Evolutionary conservation across 1,140 invertebrate species (phyloP).

Genomic region (Nymphalis io): DNA sequence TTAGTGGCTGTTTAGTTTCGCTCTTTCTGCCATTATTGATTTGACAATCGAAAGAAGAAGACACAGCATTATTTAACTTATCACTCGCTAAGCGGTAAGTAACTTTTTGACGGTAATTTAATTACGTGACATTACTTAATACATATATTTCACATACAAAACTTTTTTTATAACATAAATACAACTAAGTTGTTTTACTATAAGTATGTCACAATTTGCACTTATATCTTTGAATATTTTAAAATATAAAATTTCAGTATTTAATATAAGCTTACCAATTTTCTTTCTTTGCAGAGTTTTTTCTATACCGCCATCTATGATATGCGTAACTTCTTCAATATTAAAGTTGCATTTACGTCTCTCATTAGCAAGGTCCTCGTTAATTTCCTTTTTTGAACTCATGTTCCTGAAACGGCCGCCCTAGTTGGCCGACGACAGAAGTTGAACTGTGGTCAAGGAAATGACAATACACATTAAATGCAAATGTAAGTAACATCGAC

Average conservation of each 20-base stretch:
- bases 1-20: no score
- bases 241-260: neutral
- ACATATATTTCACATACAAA: no score
- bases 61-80: no score
- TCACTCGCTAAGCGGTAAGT: no score
- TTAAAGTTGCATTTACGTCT: conserved; percentile 86
- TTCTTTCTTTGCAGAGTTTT: conserved; percentile 86
- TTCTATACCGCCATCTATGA: conserved; percentile 83
- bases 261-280: conserved; percentile 82
- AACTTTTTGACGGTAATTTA: no score
- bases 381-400: conserved; percentile 10
- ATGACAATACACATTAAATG: neutral
- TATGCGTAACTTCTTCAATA: conserved; percentile 85
- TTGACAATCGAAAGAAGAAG: no score
- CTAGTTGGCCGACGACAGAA: neutral
- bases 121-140: no score
- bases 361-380: conserved; percentile 83
- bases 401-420: neutral
- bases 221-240: neutral
- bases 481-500: neutral
- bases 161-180: no score
- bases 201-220: no score
- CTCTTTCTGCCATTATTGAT: no score
- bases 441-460: neutral
- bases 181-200: no score